These are phyloP conservation scores for Pseudorhombus dupliciocellatus DNA, from an alignment of 2,113 vertebrate species.

Conservation along the genomic window DNA sequence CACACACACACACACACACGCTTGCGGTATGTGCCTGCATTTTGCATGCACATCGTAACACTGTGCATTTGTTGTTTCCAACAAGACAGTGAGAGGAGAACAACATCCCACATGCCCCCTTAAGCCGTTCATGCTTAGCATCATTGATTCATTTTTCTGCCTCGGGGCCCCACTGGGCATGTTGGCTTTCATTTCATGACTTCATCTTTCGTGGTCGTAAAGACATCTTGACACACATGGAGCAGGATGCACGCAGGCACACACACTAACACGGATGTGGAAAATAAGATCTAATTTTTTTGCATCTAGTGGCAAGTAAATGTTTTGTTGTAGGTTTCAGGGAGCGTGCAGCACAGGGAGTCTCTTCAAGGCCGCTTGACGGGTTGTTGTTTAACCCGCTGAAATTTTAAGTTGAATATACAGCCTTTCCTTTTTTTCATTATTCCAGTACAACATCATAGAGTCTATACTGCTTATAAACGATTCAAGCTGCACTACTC, in stretches of 20 bases:
- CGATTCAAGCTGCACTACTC: background rate
- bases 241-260: constrained; percentile 31
- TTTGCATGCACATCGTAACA: background rate
- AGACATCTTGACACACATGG: constrained; percentile 50
- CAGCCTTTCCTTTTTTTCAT: constrained; percentile 24
- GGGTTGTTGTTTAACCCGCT: constrained; percentile 30
- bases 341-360: constrained; percentile 7
- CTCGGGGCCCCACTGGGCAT: constrained; percentile 58
- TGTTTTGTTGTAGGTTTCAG: background rate
- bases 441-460: constrained; percentile 14
- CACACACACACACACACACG: too few relatives aligned
- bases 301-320: background rate
- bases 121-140: constrained; percentile 53
- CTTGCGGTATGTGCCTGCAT: background rate
- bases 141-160: constrained; percentile 70
- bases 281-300: constrained; percentile 4
- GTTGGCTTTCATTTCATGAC: constrained; percentile 64
- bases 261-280: constrained; percentile 5
- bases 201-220: constrained; percentile 48
- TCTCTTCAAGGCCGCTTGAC: constrained; percentile 51
- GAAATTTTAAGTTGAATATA: constrained; percentile 32
- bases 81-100: constrained; percentile 56
- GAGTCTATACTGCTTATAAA: constrained; percentile 3
- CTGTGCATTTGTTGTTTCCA: constrained; percentile 53
- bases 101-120: constrained; percentile 55